A percentile compares a stretch with the other conserved stretches of the same genome.
Conservation (phyloP, 1,140 invertebrate genomes). For the Leptonema lineaticorne region DNA sequence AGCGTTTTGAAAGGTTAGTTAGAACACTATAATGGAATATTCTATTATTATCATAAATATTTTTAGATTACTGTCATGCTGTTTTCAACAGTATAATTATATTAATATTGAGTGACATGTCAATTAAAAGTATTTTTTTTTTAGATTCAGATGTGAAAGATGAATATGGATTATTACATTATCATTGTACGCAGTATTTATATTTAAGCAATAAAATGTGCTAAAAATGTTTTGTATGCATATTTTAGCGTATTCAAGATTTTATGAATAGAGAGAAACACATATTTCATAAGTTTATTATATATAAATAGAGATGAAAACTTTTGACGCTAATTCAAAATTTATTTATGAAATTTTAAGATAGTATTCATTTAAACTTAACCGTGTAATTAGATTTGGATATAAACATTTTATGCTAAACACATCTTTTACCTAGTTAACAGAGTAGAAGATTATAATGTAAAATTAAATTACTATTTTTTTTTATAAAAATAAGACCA, state of each 20-base stretch:
- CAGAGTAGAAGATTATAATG: no score
- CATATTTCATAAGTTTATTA: no score
- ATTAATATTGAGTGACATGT: not conserved
- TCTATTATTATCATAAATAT: not conserved
- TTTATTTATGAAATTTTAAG: no score
- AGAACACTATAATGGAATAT: not conserved
- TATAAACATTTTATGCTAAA: no score
- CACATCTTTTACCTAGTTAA: no score
- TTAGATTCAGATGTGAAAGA: conserved; percentile 31
- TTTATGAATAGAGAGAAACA: no score
- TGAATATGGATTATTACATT: conserved; percentile 23
- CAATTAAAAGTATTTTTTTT: not conserved
- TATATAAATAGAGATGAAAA: no score
- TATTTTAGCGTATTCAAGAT: not conserved
- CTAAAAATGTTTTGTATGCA: not conserved
- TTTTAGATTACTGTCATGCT: not conserved
- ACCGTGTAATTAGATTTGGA: no score
- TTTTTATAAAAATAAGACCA: not conserved
- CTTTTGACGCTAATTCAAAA: no score
- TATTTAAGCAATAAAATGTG: conserved; percentile 28
- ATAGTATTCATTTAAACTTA: no score
- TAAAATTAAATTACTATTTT: not conserved
- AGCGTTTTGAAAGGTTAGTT: conserved; percentile 32
- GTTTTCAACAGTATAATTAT: not conserved
- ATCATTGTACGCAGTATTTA: conserved; percentile 34